Evolutionary conservation across 2,797 vertebrate species (phyloP).

Genomic region (Argya squamiceps): DNA sequence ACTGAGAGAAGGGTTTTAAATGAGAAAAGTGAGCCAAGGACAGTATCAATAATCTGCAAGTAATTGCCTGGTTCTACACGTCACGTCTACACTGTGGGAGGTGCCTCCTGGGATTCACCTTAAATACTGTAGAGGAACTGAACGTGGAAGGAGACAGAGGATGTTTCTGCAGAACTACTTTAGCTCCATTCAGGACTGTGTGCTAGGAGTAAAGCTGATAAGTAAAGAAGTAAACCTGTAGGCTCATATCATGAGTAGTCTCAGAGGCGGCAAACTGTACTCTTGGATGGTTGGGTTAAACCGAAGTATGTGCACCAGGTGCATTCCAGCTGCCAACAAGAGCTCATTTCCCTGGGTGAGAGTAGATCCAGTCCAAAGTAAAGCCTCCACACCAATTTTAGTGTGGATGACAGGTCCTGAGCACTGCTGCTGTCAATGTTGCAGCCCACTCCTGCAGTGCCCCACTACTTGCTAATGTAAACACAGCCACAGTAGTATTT

Average conservation of each 20-base stretch:
- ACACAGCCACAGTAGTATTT: not conserved
- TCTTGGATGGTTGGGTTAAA: not conserved
- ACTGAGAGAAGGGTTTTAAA: constrained; percentile 10
- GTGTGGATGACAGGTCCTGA: not conserved
- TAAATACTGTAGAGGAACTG: not conserved
- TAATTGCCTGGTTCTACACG: not conserved
- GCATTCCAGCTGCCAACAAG: not conserved
- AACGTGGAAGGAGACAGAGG: not conserved
- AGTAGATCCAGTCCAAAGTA: not conserved
- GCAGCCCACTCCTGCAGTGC: not conserved
- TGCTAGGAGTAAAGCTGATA: not conserved
- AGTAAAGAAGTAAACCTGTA: not conserved
- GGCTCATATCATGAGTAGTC: not conserved
- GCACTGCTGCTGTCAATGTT: not conserved
- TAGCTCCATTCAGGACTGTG: not conserved
- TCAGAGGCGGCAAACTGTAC: not conserved
- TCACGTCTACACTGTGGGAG: not conserved
- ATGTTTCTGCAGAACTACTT: not conserved
- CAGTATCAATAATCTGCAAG: constrained; percentile 46
- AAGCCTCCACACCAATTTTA: not conserved
- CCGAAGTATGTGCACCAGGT: not conserved
- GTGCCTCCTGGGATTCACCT: not conserved
- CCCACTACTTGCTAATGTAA: not conserved
- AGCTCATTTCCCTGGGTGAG: not conserved
- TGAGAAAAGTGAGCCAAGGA: constrained; percentile 53